These are phyloP conservation scores for Eudemis profundana DNA, from an alignment of 2,888 invertebrate species.

Conservation along the genomic window DNA sequence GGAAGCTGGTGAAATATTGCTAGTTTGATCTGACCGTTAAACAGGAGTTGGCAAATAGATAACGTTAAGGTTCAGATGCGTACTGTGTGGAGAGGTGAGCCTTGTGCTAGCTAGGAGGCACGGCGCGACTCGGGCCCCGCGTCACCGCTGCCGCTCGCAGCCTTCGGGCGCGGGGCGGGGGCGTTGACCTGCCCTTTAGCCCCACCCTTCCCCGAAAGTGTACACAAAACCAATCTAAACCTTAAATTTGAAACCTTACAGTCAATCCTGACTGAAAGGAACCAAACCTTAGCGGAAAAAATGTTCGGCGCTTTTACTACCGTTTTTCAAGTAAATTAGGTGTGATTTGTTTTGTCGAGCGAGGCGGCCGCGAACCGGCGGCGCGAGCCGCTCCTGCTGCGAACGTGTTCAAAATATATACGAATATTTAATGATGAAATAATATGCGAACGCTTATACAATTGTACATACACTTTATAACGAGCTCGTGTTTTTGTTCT, in stretches of 20 bases:
- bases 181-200: constrained; percentile 64
- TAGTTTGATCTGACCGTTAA: constrained; percentile 20
- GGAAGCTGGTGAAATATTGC: no score
- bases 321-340: constrained; percentile 70
- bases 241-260: constrained; percentile 65
- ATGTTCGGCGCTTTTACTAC: constrained; percentile 68
- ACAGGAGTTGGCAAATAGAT: background rate
- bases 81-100: background rate
- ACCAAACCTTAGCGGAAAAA: constrained; percentile 57
- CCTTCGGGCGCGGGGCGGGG: constrained; percentile 57
- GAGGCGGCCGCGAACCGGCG: constrained; percentile 33
- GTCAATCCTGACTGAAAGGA: constrained; percentile 50
- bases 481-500: constrained; percentile 31
- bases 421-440: constrained; percentile 48
- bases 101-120: constrained; percentile 5
- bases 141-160: constrained; percentile 49
- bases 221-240: constrained; percentile 53
- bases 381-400: constrained; percentile 52
- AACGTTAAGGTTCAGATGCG: background rate
- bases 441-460: constrained; percentile 43
- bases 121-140: constrained; percentile 29
- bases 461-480: constrained; percentile 46
- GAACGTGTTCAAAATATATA: constrained; percentile 48
- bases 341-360: constrained; percentile 65
- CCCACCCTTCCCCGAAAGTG: background rate